These are phyloP conservation scores for Caretta caretta DNA, from an alignment of 2,113 vertebrate species.

Conservation along the genomic window DNA sequence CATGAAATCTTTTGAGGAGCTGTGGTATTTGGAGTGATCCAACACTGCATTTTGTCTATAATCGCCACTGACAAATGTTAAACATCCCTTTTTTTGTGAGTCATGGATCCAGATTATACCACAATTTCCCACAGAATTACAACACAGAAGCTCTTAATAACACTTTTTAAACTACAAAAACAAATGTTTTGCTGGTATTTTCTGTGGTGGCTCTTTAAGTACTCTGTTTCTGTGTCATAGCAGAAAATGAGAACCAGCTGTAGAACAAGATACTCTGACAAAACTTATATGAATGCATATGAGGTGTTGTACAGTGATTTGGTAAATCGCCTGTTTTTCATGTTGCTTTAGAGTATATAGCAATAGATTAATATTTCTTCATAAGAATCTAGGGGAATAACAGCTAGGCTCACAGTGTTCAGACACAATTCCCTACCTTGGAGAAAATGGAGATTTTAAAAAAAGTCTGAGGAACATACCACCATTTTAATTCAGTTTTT, in stretches of 20 bases:
- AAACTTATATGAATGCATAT: background rate
- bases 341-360: background rate
- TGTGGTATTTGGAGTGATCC: slow-evolving; percentile 40
- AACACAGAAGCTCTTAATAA: slow-evolving; percentile 52
- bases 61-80: slow-evolving; percentile 53
- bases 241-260: slow-evolving; percentile 63
- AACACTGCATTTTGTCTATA: background rate
- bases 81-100: slow-evolving; percentile 48
- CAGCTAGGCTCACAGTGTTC: slow-evolving; percentile 48
- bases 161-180: slow-evolving; percentile 59
- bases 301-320: slow-evolving; percentile 37
- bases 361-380: background rate
- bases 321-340: slow-evolving; percentile 30
- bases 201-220: slow-evolving; percentile 51
- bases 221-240: slow-evolving; percentile 60
- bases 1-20: background rate
- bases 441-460: slow-evolving; percentile 25
- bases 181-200: slow-evolving; percentile 59
- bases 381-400: slow-evolving; percentile 8
- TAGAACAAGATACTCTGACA: slow-evolving; percentile 30
- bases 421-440: slow-evolving; percentile 44
- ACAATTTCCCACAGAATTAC: slow-evolving; percentile 68
- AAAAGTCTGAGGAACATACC: slow-evolving; percentile 52
- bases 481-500: slow-evolving; percentile 60
- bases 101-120: slow-evolving; percentile 60